phyloP scores from a whole-genome alignment of 1,140 invertebrate genomes.

The Bombus breviceps region DNA sequence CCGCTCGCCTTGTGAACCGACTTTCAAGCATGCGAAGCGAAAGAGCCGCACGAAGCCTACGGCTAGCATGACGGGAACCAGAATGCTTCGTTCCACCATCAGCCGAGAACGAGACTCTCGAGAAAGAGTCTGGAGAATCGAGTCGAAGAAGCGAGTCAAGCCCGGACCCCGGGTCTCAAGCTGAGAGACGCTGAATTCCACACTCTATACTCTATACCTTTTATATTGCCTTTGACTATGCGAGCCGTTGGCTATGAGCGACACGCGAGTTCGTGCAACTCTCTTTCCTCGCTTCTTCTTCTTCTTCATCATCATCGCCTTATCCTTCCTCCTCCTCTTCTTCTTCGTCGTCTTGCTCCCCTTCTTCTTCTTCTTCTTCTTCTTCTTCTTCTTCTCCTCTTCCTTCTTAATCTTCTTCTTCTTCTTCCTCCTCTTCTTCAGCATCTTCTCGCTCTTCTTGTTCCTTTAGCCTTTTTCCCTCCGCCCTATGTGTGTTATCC shows the following conservation, averaged over 20 bases:
- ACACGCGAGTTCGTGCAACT: constrained; percentile 65
- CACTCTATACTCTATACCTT: constrained; percentile 78
- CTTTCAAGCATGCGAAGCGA: constrained; percentile 65
- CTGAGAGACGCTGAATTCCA: constrained; percentile 80
- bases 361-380: neutral
- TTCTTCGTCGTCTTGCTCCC: no score
- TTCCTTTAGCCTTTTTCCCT: neutral
- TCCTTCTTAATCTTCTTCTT: neutral
- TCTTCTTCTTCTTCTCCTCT: neutral
- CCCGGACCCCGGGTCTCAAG: constrained; percentile 72
- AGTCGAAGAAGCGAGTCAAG: constrained; percentile 68
- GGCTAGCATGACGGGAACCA: constrained; percentile 79
- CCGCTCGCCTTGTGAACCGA: constrained; percentile 55
- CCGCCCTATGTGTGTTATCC: constrained; percentile 19
- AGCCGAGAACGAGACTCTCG: constrained; percentile 55
- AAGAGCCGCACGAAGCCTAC: constrained; percentile 74
- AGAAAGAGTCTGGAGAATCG: constrained; percentile 50
- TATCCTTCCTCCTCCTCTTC: neutral
- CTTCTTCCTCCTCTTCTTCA: neutral
- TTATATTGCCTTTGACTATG: constrained; percentile 78
- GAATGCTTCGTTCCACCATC: constrained; percentile 78
- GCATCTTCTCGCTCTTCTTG: neutral
- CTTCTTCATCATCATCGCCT: neutral
- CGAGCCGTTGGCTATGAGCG: constrained; percentile 73
- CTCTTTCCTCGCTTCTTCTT: neutral